These are phyloP conservation scores for Coregonus ussuriensis DNA, from an alignment of 2,797 vertebrate genomes.

Conservation along the genomic window DNA sequence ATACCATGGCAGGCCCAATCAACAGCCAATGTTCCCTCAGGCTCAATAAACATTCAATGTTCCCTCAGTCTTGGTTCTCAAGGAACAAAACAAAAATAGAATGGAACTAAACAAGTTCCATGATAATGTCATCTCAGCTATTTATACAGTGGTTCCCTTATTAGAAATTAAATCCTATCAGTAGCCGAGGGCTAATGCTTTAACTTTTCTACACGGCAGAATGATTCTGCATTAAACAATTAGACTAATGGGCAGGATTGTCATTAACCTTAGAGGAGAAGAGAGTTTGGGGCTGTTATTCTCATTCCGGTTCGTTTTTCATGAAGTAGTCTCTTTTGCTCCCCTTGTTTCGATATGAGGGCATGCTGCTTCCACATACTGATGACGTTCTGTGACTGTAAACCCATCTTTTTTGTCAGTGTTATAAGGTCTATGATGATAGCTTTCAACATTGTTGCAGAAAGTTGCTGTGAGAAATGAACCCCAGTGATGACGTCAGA, in stretches of 20 bases:
- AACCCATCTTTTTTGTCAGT: too few species aligned
- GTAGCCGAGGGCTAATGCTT: not conserved
- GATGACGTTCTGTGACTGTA: too few species aligned
- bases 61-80: not conserved
- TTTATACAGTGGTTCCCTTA: not conserved
- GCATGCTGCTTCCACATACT: too few species aligned
- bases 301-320: not conserved
- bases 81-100: not conserved
- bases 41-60: not conserved
- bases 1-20: not conserved
- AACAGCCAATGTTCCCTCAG: not conserved
- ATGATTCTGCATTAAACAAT: not conserved
- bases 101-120: not conserved
- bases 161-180: not conserved
- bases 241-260: slow-evolving; percentile 3
- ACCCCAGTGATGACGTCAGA: too few species aligned
- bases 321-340: not conserved
- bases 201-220: not conserved
- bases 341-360: too few species aligned
- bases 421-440: too few species aligned
- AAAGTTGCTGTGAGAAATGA: too few species aligned
- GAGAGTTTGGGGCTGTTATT: not conserved
- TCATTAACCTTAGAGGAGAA: slow-evolving; percentile 7
- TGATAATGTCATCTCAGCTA: not conserved
- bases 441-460: too few species aligned